phyloP scores from a whole-genome alignment of 2,888 invertebrate genomes.

The Periphyllus acericola region DNA sequence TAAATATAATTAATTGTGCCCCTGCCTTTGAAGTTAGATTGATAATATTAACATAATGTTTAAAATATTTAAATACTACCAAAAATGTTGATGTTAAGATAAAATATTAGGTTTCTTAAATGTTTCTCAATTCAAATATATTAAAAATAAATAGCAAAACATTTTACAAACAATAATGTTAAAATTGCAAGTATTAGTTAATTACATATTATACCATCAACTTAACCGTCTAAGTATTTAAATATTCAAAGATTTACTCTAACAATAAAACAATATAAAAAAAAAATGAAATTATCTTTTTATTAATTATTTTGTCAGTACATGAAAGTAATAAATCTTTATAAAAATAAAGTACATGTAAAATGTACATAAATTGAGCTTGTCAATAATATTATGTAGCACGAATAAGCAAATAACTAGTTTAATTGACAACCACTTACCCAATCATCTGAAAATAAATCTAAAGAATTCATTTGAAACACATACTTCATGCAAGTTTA shows the following conservation, averaged over 20 bases:
- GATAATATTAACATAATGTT: background rate
- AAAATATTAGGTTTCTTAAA: background rate
- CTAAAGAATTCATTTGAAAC: slow-evolving; percentile 43
- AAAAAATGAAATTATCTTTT: background rate
- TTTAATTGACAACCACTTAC: slow-evolving; percentile 48
- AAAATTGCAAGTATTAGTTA: background rate
- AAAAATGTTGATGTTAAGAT: background rate
- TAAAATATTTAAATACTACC: background rate
- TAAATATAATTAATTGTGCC: slow-evolving; percentile 58
- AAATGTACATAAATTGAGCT: slow-evolving; percentile 20
- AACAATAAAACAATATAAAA: background rate
- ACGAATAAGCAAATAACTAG: slow-evolving; percentile 30
- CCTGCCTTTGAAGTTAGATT: slow-evolving; percentile 21
- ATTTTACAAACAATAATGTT: background rate
- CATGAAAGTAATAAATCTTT: no score
- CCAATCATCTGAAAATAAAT: slow-evolving; percentile 48
- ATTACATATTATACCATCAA: background rate
- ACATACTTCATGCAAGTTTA: slow-evolving; percentile 47
- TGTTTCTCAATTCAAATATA: background rate
- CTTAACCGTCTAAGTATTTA: background rate
- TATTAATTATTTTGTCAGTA: background rate
- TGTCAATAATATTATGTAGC: slow-evolving; percentile 20
- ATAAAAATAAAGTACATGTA: background rate
- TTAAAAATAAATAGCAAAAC: background rate
- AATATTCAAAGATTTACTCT: background rate